phyloP scores from a whole-genome alignment of 64 coral and sea anemone species.

The Montipora sp. region DNA sequence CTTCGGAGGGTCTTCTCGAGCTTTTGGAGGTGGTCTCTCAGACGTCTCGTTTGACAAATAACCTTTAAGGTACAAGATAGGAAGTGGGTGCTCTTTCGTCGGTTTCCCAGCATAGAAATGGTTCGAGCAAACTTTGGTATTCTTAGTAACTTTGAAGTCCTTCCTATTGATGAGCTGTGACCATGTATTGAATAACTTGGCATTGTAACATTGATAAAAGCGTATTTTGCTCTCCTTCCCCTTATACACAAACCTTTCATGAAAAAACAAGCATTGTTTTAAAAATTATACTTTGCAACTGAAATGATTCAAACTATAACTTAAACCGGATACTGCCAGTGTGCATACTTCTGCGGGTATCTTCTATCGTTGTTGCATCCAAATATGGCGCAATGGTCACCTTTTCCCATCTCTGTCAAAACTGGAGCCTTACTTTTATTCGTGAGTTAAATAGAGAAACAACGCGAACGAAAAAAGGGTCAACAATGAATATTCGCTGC shows the following conservation, averaged over 20 bases:
- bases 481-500: background rate
- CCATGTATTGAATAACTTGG: conserved; percentile 56
- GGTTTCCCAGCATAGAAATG: conserved; percentile 54
- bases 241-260: conserved; percentile 35
- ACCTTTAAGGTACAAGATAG: conserved; percentile 36
- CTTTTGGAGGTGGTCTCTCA: conserved; percentile 23
- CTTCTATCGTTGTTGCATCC: conserved; percentile 57
- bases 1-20: conserved; percentile 33
- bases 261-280: conserved; percentile 1
- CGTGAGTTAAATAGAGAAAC: conserved; percentile 34
- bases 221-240: conserved; percentile 41
- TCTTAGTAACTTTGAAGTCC: conserved; percentile 51
- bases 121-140: conserved; percentile 61
- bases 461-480: conserved; percentile 2
- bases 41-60: conserved; percentile 10
- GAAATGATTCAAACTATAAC: background rate
- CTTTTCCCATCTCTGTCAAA: conserved; percentile 41
- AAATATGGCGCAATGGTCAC: conserved; percentile 60
- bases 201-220: conserved; percentile 21
- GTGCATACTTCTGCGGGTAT: conserved; percentile 38
- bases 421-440: conserved; percentile 34
- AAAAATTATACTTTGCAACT: background rate
- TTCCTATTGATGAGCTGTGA: conserved; percentile 66
- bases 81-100: conserved; percentile 47
- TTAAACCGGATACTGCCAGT: conserved; percentile 47